Conservation (phyloP, 2,797 vertebrate genomes). For the Squalus acanthias region DNA sequence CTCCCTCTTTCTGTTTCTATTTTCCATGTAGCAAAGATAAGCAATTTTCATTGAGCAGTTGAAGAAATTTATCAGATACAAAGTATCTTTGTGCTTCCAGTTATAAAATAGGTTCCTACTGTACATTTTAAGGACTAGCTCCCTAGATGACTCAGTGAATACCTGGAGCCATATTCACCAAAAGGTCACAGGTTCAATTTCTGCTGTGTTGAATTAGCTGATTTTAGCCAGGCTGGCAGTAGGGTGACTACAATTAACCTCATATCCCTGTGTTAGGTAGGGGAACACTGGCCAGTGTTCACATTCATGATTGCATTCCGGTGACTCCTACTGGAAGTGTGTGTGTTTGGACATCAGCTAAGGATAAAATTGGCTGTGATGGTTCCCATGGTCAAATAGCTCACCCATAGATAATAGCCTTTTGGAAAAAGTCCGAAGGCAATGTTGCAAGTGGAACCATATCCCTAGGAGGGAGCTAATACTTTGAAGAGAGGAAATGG, state of each 20-base stretch:
- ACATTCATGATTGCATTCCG: neutral
- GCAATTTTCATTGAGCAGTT: neutral
- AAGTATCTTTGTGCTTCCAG: neutral
- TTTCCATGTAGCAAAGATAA: neutral
- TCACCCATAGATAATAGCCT: neutral
- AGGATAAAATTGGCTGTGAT: neutral
- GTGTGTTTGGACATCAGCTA: neutral
- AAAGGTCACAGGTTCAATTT: neutral
- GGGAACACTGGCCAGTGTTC: neutral
- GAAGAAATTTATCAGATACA: neutral
- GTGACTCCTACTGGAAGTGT: neutral
- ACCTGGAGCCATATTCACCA: neutral
- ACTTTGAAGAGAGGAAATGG: neutral
- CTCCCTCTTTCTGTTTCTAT: neutral
- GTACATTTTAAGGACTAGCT: neutral
- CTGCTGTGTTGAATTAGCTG: neutral
- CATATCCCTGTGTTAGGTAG: neutral
- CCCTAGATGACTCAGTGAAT: neutral
- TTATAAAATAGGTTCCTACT: neutral
- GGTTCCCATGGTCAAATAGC: neutral
- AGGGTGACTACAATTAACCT: neutral
- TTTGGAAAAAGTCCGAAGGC: neutral
- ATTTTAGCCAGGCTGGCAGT: neutral
- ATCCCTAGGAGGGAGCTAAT: neutral
- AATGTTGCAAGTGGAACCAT: neutral